Evolutionary conservation across 2,797 vertebrate genomes (phyloP).

Genomic region (Myotis planiceps): DNA sequence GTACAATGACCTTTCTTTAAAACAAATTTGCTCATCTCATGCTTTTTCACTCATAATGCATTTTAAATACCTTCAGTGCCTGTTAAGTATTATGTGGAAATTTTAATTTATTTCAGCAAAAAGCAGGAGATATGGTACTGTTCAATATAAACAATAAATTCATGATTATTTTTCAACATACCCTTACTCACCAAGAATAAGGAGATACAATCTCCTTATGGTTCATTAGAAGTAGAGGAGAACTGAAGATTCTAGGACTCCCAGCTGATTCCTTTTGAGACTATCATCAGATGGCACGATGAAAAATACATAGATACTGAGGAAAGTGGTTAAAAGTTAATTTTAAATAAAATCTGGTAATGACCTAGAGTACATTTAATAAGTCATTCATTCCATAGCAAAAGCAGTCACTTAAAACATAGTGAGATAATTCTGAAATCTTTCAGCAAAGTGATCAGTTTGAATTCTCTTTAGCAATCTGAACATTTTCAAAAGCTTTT

Average conservation of each 20-base stretch:
- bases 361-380: slow-evolving; percentile 73
- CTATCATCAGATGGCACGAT: slow-evolving; percentile 43
- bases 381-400: slow-evolving; percentile 58
- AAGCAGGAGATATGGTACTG: neutral
- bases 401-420: slow-evolving; percentile 73
- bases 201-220: neutral
- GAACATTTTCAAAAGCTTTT: slow-evolving; percentile 57
- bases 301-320: slow-evolving; percentile 71
- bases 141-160: neutral
- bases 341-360: slow-evolving; percentile 75
- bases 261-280: slow-evolving; percentile 38
- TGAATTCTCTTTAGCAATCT: slow-evolving; percentile 65
- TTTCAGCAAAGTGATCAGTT: slow-evolving; percentile 68
- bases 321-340: slow-evolving; percentile 66
- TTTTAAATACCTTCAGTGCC: neutral
- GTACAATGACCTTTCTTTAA: neutral
- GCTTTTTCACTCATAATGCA: slow-evolving; percentile 12
- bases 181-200: neutral
- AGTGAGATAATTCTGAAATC: slow-evolving; percentile 77
- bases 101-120: neutral
- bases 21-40: neutral
- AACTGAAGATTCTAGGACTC: neutral
- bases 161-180: neutral
- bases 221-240: neutral
- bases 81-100: neutral